These are phyloP conservation scores for Apis laboriosa DNA, from an alignment of 1,140 invertebrate genomes.

Conservation along the genomic window DNA sequence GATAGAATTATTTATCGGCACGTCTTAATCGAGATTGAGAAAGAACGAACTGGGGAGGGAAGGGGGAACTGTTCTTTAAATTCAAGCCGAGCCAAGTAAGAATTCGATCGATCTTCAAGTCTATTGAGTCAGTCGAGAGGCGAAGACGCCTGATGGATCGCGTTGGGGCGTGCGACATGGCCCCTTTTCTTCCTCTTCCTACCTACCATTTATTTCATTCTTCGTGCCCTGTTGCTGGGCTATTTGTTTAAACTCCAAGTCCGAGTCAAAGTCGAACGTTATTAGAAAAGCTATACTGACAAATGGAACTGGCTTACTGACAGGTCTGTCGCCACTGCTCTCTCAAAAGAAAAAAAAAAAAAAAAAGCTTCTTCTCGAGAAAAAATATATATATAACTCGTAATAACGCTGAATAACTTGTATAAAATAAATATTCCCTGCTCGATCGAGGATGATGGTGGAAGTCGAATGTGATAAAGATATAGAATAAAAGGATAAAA, in stretches of 20 bases:
- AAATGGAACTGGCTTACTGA: constrained; percentile 50
- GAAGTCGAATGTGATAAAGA: neutral
- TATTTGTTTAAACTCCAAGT: constrained; percentile 65
- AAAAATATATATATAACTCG: too few relatives aligned
- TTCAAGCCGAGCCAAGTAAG: constrained; percentile 24
- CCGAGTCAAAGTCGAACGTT: constrained; percentile 49
- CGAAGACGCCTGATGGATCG: constrained; percentile 69
- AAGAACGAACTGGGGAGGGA: neutral
- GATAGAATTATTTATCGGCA: neutral
- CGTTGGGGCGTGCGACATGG: constrained; percentile 66
- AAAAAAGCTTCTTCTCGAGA: neutral
- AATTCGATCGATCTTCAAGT: constrained; percentile 66
- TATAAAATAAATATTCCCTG: too few relatives aligned
- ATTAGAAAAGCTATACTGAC: constrained; percentile 64
- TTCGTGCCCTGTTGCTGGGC: constrained; percentile 49
- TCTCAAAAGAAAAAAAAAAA: neutral
- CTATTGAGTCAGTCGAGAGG: constrained; percentile 67
- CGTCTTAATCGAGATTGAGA: neutral
- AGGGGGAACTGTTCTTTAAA: constrained; percentile 20
- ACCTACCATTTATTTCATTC: constrained; percentile 72
- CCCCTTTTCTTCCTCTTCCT: constrained; percentile 34
- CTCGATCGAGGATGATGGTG: too few relatives aligned
- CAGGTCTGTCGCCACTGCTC: constrained; percentile 42
- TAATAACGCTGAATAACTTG: too few relatives aligned
- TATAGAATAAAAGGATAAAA: neutral